Evolutionary conservation across 2,113 vertebrate genomes (phyloP).

Genomic region (Anas platyrhynchos): DNA sequence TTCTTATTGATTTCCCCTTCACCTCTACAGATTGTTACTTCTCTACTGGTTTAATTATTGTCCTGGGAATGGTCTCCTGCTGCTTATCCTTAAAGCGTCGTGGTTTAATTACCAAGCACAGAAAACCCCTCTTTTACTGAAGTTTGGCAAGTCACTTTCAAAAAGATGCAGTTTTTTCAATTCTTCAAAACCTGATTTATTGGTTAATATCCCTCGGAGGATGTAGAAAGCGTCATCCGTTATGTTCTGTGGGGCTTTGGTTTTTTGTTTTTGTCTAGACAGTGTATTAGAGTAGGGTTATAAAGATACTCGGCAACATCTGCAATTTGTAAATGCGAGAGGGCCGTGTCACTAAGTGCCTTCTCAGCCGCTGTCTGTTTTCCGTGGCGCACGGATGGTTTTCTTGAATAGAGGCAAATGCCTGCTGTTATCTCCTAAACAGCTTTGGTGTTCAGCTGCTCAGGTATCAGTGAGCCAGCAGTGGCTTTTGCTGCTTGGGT

Average conservation of each 20-base stretch:
- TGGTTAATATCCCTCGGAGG: slow-evolving; percentile 42
- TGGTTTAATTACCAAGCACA: background rate
- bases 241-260: slow-evolving; percentile 18
- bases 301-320: slow-evolving; percentile 37
- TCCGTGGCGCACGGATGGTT: background rate
- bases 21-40: background rate
- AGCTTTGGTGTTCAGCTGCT: background rate
- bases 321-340: slow-evolving; percentile 46
- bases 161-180: slow-evolving; percentile 42
- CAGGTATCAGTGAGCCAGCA: background rate
- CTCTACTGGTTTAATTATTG: slow-evolving; percentile 18
- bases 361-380: slow-evolving; percentile 48
- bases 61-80: background rate
- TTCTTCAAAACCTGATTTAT: slow-evolving; percentile 64
- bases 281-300: slow-evolving; percentile 55
- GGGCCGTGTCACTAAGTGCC: slow-evolving; percentile 3
- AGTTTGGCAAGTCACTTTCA: slow-evolving; percentile 47
- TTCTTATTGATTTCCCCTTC: background rate
- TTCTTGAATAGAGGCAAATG: background rate
- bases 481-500: background rate
- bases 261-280: slow-evolving; percentile 74
- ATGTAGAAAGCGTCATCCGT: slow-evolving; percentile 45
- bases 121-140: background rate
- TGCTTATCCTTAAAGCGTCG: background rate
- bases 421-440: background rate